phyloP scores from a whole-genome alignment of 2,888 invertebrate species.

The Trachelus troglodyta region DNA sequence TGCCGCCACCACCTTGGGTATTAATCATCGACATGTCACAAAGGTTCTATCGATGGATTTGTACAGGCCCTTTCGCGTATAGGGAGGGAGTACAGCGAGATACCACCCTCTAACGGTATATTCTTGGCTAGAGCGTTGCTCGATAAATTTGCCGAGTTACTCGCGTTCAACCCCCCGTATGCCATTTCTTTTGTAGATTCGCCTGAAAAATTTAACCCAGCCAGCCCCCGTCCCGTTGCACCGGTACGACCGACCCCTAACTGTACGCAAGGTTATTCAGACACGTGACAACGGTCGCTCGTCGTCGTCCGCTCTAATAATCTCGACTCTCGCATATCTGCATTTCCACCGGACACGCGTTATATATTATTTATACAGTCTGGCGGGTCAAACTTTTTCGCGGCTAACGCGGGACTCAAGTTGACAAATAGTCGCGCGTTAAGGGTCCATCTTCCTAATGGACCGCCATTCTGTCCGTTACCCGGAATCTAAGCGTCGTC shows the following conservation, averaged over 20 bases:
- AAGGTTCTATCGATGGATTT: constrained; percentile 11
- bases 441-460: background rate
- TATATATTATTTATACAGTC: background rate
- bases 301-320: background rate
- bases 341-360: background rate
- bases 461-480: background rate
- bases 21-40: constrained; percentile 21
- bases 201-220: background rate
- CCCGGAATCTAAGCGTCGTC: background rate
- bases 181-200: background rate
- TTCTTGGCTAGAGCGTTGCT: background rate
- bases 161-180: background rate
- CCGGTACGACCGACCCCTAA: background rate
- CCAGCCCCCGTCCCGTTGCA: background rate
- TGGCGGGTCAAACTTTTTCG: background rate
- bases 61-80: background rate
- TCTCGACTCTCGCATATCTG: background rate
- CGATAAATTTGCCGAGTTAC: background rate
- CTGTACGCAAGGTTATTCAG: background rate
- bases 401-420: background rate
- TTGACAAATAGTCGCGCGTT: background rate
- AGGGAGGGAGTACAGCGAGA: background rate
- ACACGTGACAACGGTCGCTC: background rate
- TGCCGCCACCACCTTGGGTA: constrained; percentile 16
- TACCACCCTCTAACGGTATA: background rate